These are phyloP conservation scores for Pterocles gutturalis DNA, from an alignment of 2,113 vertebrate genomes.

Conservation along the genomic window DNA sequence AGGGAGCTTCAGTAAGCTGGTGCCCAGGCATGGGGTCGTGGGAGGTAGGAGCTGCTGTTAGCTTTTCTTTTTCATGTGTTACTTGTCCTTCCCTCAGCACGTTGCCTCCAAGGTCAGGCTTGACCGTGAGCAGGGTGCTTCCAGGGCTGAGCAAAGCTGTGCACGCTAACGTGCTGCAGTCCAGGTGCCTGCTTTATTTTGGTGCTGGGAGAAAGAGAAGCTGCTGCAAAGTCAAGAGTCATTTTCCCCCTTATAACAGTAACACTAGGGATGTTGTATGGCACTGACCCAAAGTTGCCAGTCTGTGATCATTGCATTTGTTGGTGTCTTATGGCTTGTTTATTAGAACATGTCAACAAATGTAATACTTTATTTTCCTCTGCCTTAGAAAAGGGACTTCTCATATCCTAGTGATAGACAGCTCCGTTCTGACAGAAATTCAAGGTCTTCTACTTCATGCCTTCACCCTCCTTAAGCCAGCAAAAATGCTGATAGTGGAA, in stretches of 20 bases:
- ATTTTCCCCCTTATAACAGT: neutral
- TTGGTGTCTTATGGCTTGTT: neutral
- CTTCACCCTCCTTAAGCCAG: neutral
- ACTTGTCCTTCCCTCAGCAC: rapidly evolving
- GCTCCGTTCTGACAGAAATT: neutral
- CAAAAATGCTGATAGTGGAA: neutral
- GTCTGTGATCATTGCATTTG: neutral
- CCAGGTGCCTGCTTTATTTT: neutral
- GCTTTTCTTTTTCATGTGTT: rapidly evolving
- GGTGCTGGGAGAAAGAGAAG: neutral
- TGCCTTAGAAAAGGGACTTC: neutral
- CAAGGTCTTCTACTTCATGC: neutral
- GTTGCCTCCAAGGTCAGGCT: neutral
- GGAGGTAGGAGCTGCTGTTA: neutral
- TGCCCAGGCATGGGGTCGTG: neutral
- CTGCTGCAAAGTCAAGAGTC: neutral
- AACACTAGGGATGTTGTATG: neutral
- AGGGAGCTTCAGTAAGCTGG: neutral
- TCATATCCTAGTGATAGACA: neutral
- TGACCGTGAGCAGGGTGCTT: neutral
- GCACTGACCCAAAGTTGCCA: neutral
- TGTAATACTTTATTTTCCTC: neutral
- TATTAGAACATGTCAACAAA: neutral
- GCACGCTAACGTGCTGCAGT: rapidly evolving
- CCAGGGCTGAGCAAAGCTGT: neutral